A percentile compares a stretch with the other conserved stretches of the same genome.
phyloP scores from a whole-genome alignment of 2,888 invertebrate species.

The Dicyrtomina minuta region DNA sequence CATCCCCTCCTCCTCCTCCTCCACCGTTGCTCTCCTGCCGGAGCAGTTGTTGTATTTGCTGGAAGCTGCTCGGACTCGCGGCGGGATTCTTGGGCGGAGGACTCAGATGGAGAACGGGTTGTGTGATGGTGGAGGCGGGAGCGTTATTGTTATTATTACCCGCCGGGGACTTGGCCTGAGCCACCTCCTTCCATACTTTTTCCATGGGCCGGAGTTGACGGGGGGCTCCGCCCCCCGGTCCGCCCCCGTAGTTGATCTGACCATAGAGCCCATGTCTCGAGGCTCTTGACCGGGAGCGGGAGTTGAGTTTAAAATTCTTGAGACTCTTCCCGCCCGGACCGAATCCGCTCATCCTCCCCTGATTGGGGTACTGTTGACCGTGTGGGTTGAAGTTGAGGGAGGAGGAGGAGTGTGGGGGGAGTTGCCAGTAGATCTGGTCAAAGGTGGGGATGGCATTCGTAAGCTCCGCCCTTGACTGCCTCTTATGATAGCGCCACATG shows the following conservation, averaged over 20 bases:
- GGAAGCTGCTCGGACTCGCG: slow-evolving; percentile 23
- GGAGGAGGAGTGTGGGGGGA: neutral
- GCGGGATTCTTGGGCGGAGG: slow-evolving; percentile 59
- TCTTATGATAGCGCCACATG: slow-evolving; percentile 89
- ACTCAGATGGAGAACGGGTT: slow-evolving; percentile 2
- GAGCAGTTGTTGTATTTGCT: slow-evolving; percentile 13
- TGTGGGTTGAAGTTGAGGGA: too few species aligned
- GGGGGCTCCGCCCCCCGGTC: neutral
- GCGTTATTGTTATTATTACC: too few species aligned
- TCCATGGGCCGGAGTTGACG: slow-evolving; percentile 16
- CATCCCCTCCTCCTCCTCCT: neutral
- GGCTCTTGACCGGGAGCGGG: slow-evolving; percentile 9
- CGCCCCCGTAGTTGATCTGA: neutral
- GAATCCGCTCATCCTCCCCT: neutral
- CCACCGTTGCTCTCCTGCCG: neutral
- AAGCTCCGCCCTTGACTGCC: slow-evolving; percentile 82
- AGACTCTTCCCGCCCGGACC: neutral
- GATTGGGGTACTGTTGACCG: too few species aligned
- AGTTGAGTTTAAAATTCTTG: neutral
- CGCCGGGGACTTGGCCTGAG: slow-evolving; percentile 53
- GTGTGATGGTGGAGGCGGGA: neutral
- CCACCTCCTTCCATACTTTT: neutral
- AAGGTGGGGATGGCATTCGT: slow-evolving; percentile 70
- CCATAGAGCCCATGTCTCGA: slow-evolving; percentile 5
- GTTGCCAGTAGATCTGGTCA: slow-evolving; percentile 47